Percentiles rank a stretch among this genome's conserved stretches.
phyloP scores from a whole-genome alignment of 2,113 vertebrate genomes.

The Brachionichthys hirsutus region DNA sequence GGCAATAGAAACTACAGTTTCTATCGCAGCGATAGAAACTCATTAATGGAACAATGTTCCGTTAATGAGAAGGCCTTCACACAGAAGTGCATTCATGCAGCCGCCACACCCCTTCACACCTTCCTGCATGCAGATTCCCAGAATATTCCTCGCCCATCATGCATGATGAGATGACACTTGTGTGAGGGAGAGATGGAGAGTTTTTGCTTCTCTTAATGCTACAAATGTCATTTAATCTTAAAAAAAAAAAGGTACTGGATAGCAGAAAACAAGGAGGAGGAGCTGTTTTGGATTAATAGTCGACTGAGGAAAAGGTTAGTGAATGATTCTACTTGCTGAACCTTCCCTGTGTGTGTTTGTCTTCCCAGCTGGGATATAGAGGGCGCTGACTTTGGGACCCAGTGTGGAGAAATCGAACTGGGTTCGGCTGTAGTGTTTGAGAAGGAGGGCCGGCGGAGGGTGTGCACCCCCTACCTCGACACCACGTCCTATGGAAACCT shows the following conservation, averaged over 20 bases:
- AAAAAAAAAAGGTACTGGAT: slow-evolving; percentile 20
- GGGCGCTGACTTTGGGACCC: slow-evolving; percentile 85
- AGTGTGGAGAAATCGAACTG: slow-evolving; percentile 92
- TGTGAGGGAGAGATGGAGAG: slow-evolving; percentile 9
- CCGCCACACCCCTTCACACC: slow-evolving; percentile 17
- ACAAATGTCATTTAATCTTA: slow-evolving; percentile 46
- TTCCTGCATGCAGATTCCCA: too few relatives aligned
- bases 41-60: slow-evolving; percentile 17
- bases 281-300: not conserved
- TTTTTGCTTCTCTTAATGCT: slow-evolving; percentile 23
- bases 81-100: not conserved
- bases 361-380: slow-evolving; percentile 87
- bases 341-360: slow-evolving; percentile 9
- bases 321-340: too few relatives aligned
- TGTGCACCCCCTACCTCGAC: slow-evolving; percentile 94
- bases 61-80: slow-evolving; percentile 35
- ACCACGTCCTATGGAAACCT: slow-evolving; percentile 92
- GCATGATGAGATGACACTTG: slow-evolving; percentile 30
- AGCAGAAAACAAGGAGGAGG: slow-evolving; percentile 12
- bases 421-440: slow-evolving; percentile 89
- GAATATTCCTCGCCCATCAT: slow-evolving; percentile 33
- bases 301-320: too few relatives aligned
- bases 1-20: slow-evolving; percentile 39
- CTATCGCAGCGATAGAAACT: too few relatives aligned
- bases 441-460: slow-evolving; percentile 85